Conservation (phyloP, 2,888 invertebrate species). For the Hoplodrina ambigua region DNA sequence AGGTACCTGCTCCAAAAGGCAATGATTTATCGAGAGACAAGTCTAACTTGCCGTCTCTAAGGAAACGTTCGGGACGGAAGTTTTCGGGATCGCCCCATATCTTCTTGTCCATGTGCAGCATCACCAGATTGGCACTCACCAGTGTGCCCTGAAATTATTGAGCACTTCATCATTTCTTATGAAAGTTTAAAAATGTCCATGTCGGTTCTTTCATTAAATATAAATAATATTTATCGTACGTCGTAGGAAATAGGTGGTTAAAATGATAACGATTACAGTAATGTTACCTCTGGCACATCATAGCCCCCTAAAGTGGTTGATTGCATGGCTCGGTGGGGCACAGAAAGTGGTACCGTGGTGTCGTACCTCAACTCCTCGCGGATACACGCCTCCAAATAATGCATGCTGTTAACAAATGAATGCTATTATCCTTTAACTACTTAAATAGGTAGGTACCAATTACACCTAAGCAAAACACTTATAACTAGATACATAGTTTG, state of each 20-base stretch:
- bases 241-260: not conserved
- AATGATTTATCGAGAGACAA: slow-evolving; percentile 90
- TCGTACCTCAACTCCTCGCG: slow-evolving; percentile 91
- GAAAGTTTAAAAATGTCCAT: too few relatives aligned
- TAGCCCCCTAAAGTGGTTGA: slow-evolving; percentile 90
- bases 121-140: slow-evolving; percentile 88
- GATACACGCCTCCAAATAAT: slow-evolving; percentile 91
- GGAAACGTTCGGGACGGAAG: slow-evolving; percentile 92
- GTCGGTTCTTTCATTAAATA: too few relatives aligned
- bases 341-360: slow-evolving; percentile 91
- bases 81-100: slow-evolving; percentile 92
- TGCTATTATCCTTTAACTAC: not conserved
- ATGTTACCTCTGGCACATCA: slow-evolving; percentile 88
- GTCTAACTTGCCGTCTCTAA: slow-evolving; percentile 88
- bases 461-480: not conserved
- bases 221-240: too few relatives aligned
- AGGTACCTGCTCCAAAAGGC: slow-evolving; percentile 92
- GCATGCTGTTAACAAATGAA: slow-evolving; percentile 82
- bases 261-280: not conserved
- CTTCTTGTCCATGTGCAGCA: slow-evolving; percentile 89
- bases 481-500: not conserved
- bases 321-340: slow-evolving; percentile 88
- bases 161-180: not conserved
- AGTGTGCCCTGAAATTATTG: slow-evolving; percentile 85
- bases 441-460: not conserved